phyloP scores from a whole-genome alignment of 2,113 vertebrate species.

The Seriola quinqueradiata region DNA sequence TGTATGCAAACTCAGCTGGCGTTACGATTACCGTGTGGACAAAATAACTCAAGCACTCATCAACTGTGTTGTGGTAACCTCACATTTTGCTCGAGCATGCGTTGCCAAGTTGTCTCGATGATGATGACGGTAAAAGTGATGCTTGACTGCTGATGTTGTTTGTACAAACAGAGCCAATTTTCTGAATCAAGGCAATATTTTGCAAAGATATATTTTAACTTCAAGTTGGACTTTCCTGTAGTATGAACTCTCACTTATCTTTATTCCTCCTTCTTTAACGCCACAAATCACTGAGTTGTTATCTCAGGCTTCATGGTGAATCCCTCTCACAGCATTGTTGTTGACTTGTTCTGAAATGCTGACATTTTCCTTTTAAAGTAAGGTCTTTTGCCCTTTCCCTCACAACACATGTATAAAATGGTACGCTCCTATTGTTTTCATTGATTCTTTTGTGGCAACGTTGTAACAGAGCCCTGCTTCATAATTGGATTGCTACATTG shows the following conservation, averaged over 20 bases:
- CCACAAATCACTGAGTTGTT: conserved; percentile 37
- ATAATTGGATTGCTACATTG: conserved; percentile 77
- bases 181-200: not conserved
- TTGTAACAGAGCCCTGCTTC: conserved; percentile 73
- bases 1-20: conserved; percentile 13
- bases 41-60: not conserved
- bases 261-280: conserved; percentile 8
- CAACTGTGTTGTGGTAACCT: conserved; percentile 20
- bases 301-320: conserved; percentile 18
- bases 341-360: conserved; percentile 52
- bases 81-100: not conserved
- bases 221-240: not conserved
- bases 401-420: conserved; percentile 64
- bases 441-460: conserved; percentile 81
- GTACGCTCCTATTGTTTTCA: conserved; percentile 79
- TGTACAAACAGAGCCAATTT: not conserved
- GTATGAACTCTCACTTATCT: not conserved
- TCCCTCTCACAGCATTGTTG: conserved; percentile 7
- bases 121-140: not conserved
- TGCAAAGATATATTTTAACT: not conserved
- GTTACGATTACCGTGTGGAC: conserved; percentile 17
- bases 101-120: conserved; percentile 27
- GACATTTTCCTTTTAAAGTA: conserved; percentile 63
- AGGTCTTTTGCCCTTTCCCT: conserved; percentile 37
- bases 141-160: not conserved